phyloP scores from a whole-genome alignment of 2,888 invertebrate genomes.

The Phlogophora meticulosa region DNA sequence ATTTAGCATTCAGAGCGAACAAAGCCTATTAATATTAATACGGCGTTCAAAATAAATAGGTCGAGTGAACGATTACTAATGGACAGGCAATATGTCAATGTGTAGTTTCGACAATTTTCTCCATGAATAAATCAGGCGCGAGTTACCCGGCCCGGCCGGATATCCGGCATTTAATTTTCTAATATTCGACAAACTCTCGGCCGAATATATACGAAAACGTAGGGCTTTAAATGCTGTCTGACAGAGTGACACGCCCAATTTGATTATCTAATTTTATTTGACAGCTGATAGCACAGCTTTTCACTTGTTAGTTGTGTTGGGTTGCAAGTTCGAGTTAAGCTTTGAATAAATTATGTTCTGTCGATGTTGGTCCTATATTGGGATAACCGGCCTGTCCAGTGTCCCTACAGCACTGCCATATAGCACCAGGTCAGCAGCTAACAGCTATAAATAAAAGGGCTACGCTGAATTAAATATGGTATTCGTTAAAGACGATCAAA shows the following conservation, averaged over 20 bases:
- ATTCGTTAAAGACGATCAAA: too few relatives aligned
- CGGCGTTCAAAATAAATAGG: constrained; percentile 48
- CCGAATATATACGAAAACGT: constrained; percentile 32
- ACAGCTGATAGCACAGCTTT: constrained; percentile 18
- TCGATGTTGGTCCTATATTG: constrained; percentile 1
- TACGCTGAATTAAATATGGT: too few relatives aligned
- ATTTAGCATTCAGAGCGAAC: constrained; percentile 32
- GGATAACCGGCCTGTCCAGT: background rate
- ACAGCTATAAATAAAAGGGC: too few relatives aligned
- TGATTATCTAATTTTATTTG: constrained; percentile 45
- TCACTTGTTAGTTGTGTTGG: constrained; percentile 7
- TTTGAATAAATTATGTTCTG: background rate
- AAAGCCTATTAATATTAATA: constrained; percentile 45
- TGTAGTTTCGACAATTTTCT: constrained; percentile 66
- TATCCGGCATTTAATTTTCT: constrained; percentile 56
- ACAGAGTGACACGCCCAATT: constrained; percentile 35
- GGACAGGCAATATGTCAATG: constrained; percentile 57
- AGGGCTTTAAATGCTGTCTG: constrained; percentile 43
- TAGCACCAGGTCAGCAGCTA: too few relatives aligned
- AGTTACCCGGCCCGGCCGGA: constrained; percentile 30
- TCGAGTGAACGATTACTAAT: constrained; percentile 53
- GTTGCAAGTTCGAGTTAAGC: background rate
- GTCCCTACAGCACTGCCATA: too few relatives aligned
- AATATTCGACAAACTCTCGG: constrained; percentile 56
- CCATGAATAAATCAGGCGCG: constrained; percentile 62